phyloP scores from a whole-genome alignment of 2,888 invertebrate species.

The Cyclophora albipunctata region DNA sequence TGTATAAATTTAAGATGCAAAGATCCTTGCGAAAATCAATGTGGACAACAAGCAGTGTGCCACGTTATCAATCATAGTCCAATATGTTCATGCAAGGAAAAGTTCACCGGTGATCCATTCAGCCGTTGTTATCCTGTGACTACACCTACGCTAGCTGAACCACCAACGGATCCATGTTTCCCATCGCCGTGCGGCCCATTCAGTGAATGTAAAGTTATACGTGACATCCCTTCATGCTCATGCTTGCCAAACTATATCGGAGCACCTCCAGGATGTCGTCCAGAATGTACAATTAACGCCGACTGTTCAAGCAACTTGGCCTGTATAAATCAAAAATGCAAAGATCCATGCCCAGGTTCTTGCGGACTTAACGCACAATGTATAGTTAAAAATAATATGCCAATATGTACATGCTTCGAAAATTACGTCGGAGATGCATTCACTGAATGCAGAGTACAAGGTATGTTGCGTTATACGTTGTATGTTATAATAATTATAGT shows the following conservation, averaged over 20 bases:
- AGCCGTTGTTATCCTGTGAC: slow-evolving; percentile 68
- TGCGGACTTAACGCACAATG: slow-evolving; percentile 81
- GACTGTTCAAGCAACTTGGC: slow-evolving; percentile 85
- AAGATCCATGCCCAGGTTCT: slow-evolving; percentile 87
- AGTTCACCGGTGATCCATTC: slow-evolving; percentile 80
- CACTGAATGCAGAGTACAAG: slow-evolving; percentile 71
- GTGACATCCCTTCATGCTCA: slow-evolving; percentile 78
- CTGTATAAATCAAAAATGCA: slow-evolving; percentile 84
- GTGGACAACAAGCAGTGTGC: slow-evolving; percentile 83
- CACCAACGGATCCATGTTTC: slow-evolving; percentile 70
- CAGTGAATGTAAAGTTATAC: slow-evolving; percentile 77
- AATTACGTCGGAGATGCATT: slow-evolving; percentile 86
- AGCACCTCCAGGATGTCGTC: slow-evolving; percentile 81
- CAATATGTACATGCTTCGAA: slow-evolving; percentile 82
- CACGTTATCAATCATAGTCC: slow-evolving; percentile 83
- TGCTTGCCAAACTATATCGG: slow-evolving; percentile 81
- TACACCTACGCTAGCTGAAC: slow-evolving; percentile 31
- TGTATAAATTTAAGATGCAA: slow-evolving; percentile 81
- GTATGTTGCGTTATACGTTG: slow-evolving; percentile 38
- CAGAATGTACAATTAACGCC: slow-evolving; percentile 81
- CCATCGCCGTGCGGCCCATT: slow-evolving; percentile 81
- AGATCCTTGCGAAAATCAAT: slow-evolving; percentile 83
- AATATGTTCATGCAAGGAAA: slow-evolving; percentile 78
- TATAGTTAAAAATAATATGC: slow-evolving; percentile 81
- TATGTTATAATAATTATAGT: neutral